Base-by-base conservation (phyloP, 2,888 invertebrate species). In the Biston betularia region DNA sequence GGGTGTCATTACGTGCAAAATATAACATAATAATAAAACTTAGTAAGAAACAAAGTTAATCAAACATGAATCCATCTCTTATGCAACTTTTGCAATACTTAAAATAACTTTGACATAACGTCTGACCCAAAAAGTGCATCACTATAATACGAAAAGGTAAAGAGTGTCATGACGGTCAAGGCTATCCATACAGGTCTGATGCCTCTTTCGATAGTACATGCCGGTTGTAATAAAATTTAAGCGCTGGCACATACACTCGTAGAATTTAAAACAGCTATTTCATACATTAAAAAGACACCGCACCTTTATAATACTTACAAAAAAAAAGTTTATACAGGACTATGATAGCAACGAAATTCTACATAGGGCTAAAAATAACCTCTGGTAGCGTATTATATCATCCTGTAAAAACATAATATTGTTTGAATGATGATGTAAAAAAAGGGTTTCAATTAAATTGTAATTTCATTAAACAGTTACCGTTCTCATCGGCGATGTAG, bases 401-500 rank as follows among this genome's bases (percentile, higher is more conserved):
- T 24, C 24, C 24, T 24, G 3, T 24, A 24, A 24, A 24, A 24
- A 24, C 24, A 3, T n/a, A 24, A 24, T 24, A 24, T 24, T 24
- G 1, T 3, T 24, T 24, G 24, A 24, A 24, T 3, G 24, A 24
- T 24, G 9, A 10, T 6, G 12, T 15, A 48, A 24, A 8, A 2
- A 3, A 48, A 15, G 33, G 11, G 11, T 49, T 33, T 6, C 0
- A 45, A 45, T 5, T 45, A n/a, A 45, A 45, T 45, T 9, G 2
- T n/a, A 34, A 35, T 35, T 10, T 50, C 14, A 52, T 12, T n/a
- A 60, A 6, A 70, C 63, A 14, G 59, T 79, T 88, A 84, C 97
- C 97, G 78, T 96, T 95, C 84, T 97, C 96, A 79, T 97, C 96
- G 79, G 97, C 96, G 57, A 95, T 91, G 92, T 97, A 97, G 44